A percentile compares a stretch with the other conserved stretches of the same genome.
These are phyloP conservation scores for Anthophora plumipes DNA, from an alignment of 2,888 invertebrate genomes.

Conservation along the genomic window DNA sequence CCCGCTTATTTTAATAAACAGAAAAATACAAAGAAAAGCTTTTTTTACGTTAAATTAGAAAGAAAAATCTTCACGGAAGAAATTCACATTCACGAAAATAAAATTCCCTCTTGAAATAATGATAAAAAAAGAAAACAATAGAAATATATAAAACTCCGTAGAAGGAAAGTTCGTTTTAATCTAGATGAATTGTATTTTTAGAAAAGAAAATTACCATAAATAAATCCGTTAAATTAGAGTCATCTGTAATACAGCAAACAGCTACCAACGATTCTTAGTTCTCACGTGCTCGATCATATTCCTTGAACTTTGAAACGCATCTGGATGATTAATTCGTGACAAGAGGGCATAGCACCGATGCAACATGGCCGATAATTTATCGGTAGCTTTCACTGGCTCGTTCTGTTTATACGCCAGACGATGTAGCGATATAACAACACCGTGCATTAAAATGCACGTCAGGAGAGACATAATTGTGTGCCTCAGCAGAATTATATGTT, in stretches of 20 bases:
- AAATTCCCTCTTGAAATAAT: too few species aligned
- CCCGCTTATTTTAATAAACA: too few species aligned
- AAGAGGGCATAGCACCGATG: background rate
- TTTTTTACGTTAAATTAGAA: too few species aligned
- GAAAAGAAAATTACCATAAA: background rate
- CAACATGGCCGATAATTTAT: conserved; percentile 32
- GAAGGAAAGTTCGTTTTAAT: too few species aligned
- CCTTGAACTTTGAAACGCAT: background rate
- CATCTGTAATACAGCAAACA: background rate
- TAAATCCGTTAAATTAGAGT: background rate
- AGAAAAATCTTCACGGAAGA: too few species aligned
- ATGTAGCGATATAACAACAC: background rate
- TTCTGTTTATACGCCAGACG: background rate
- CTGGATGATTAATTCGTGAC: background rate
- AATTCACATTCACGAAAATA: too few species aligned
- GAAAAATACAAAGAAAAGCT: too few species aligned
- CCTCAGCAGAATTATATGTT: background rate
- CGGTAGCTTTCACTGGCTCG: conserved; percentile 7
- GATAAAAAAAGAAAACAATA: too few species aligned
- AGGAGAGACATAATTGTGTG: background rate
- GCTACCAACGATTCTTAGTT: background rate
- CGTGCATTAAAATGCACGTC: background rate
- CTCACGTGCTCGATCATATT: background rate
- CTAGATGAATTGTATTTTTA: too few species aligned
- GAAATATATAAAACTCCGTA: too few species aligned